Base-by-base conservation (phyloP, 1,140 invertebrate species). In the Octopus sinensis region DNA sequence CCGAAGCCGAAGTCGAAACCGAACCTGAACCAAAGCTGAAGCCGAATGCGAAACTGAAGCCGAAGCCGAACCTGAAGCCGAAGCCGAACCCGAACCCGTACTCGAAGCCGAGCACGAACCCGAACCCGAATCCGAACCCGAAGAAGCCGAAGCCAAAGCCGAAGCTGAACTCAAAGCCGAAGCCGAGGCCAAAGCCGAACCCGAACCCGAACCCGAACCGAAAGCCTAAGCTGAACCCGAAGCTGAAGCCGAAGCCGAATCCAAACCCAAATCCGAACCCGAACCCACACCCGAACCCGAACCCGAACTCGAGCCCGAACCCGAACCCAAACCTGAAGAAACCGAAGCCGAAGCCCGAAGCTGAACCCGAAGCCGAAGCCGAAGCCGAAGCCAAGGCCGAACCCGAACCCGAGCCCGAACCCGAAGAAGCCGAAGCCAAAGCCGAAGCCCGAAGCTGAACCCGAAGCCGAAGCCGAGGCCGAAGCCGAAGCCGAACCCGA, bases 81-180 rank as follows among this genome's bases (percentile, higher is more conserved):
- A 68, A 68, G 9, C 62, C 62, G 62, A 68, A 68, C 62, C 62
- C 62, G 62, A 68, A 68, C 62, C 82, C 79, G 53, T 76, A 80
- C 79, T 79, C 76, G 53, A 80, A 80, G 68, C 62, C 62, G 62
- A 68, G n/a, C 62, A 9, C 62, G 62, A 68, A 68, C 62, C 62
- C 62, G 62, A 68, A 68, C 62, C 62, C 62, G 62, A 68, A 68
- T n/a, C 62, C 62, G 62, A 68, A 68, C 62, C 81, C 77, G 23
- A 82, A 78, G 62, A 68, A 68, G 9, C 62, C 62, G 62, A 68
- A 68, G 9, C 62, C 62, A n/a, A 68, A 68, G 9, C 62, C 62
- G 62, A 68, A 68, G 9, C 62, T n/a, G 62, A 68, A 68, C 62
- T n/a, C 9, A 68, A 68, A n/a, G n/a, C n/a, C n/a, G n/a, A 68